phyloP scores from a whole-genome alignment of 2,888 invertebrate species.

The Exocentrus adspersus region DNA sequence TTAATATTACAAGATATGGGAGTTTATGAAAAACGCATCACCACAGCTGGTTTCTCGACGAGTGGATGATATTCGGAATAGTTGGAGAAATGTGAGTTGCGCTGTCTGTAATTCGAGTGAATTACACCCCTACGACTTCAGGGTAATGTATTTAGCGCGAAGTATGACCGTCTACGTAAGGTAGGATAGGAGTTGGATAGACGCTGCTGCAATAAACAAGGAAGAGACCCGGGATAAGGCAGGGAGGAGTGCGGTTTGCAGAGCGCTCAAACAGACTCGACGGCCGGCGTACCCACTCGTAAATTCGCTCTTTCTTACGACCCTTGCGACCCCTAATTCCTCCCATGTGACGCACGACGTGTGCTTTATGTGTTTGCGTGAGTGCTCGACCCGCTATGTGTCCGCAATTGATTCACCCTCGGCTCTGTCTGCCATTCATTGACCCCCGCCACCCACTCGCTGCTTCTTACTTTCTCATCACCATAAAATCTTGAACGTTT shows the following conservation, averaged over 20 bases:
- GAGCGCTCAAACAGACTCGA: conserved; percentile 58
- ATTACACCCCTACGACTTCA: conserved; percentile 42
- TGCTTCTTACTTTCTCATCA: conserved; percentile 30
- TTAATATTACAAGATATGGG: background rate
- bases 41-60: background rate
- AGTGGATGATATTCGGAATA: conserved; percentile 16
- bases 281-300: conserved; percentile 58
- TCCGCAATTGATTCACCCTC: conserved; percentile 60
- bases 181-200: conserved; percentile 43
- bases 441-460: conserved; percentile 21
- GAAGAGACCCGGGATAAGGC: conserved; percentile 42
- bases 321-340: conserved; percentile 62
- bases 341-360: conserved; percentile 63
- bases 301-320: conserved; percentile 63
- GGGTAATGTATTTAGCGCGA: conserved; percentile 47
- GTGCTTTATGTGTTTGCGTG: conserved; percentile 63
- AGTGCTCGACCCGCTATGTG: conserved; percentile 58
- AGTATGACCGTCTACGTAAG: conserved; percentile 40
- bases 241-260: conserved; percentile 52
- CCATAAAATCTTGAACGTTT: conserved; percentile 31
- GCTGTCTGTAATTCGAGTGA: conserved; percentile 38
- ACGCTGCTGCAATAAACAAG: conserved; percentile 51
- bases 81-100: conserved; percentile 27
- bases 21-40: conserved; percentile 25
- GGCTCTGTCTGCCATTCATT: conserved; percentile 46